Percentiles rank a stretch among this genome's conserved stretches.
phyloP scores from a whole-genome alignment of 2,888 invertebrate species.

The Drosophila buzzatii region DNA sequence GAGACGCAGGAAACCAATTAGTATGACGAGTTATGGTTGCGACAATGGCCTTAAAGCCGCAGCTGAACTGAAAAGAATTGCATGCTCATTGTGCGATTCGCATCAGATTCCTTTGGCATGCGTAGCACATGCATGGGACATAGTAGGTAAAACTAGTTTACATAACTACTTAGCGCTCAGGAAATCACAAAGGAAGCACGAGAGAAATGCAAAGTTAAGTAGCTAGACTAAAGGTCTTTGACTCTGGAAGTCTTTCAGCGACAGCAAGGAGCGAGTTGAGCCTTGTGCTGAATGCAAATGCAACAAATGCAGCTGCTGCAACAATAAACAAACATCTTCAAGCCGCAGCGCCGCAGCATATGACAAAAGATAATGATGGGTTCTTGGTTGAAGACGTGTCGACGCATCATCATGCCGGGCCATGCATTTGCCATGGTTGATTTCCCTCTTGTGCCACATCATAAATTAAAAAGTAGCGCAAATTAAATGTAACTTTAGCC shows the following conservation, averaged over 20 bases:
- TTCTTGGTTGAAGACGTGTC: slow-evolving; percentile 13
- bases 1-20: slow-evolving; percentile 7
- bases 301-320: slow-evolving; percentile 26
- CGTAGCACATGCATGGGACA: slow-evolving; percentile 7
- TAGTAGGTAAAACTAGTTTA: slow-evolving; percentile 46
- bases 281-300: slow-evolving; percentile 33
- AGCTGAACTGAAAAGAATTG: not conserved
- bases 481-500: slow-evolving; percentile 44
- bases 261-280: slow-evolving; percentile 28
- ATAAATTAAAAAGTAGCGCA: slow-evolving; percentile 70
- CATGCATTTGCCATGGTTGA: slow-evolving; percentile 28
- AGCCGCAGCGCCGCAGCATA: slow-evolving; percentile 16
- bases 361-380: slow-evolving; percentile 52
- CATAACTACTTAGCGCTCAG: slow-evolving; percentile 38
- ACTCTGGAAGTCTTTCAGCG: slow-evolving; percentile 25
- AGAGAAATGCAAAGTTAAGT: slow-evolving; percentile 10
- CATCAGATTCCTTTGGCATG: not conserved
- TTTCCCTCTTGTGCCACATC: slow-evolving; percentile 54
- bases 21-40: not conserved
- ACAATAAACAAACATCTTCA: slow-evolving; percentile 26
- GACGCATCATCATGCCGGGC: slow-evolving; percentile 1
- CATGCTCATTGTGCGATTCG: not conserved
- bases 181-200: slow-evolving; percentile 25
- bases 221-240: slow-evolving; percentile 41
- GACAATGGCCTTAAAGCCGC: slow-evolving; percentile 1